Base-by-base conservation (phyloP, 2,113 vertebrate species). In the Centropus bengalensis region DNA sequence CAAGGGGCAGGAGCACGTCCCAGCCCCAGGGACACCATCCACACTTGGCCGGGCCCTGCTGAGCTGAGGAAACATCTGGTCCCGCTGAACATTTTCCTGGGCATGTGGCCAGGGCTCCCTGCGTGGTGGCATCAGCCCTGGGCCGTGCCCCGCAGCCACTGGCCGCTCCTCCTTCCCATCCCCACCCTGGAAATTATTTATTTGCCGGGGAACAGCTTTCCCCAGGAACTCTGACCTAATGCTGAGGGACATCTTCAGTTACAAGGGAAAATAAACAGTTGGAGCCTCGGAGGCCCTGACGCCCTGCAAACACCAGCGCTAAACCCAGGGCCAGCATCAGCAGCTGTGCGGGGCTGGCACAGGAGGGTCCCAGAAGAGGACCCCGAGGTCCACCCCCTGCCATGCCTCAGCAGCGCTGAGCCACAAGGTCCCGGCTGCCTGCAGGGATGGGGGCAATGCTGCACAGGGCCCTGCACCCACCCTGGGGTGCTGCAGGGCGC, bases 281-380 rank as follows among this genome's bases (percentile, higher is more conserved):
- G 6, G 71, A 88, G 87, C 21, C 54, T 32, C 2, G 0, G 8
- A 73, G 76, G 82, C 52, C 54, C 76, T 5, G 40, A 9, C 0
- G 5, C 93, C 68, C 77, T 38, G 68, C 81, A 69, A 56, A 84
- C 62, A 27, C 21, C 0, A 0, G 54, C 3, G 42, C 54, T 75
- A 51, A 88, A 8, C 40, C 42, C 40, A 7, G 62, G 38, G 51
- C 66, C 0, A 0, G 83, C 0, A 0, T 1, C 0, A 0, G 70
- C 54, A 51, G 79, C 75, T 56, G 91, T 0, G 1, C 0, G 0
- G 47, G 82, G 66, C 52, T 88, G 56, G 70, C 0, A 0, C 73
- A 12, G 38, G 26, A n/a, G 49, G 18, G 49, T 47, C 22, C 58
- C 38, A 22, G 23, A 24, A 30, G 24, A 47, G 44, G 27, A 32